Evolutionary conservation across 2,113 vertebrate genomes (phyloP).

Genomic region (Lanius ludovicianus): DNA sequence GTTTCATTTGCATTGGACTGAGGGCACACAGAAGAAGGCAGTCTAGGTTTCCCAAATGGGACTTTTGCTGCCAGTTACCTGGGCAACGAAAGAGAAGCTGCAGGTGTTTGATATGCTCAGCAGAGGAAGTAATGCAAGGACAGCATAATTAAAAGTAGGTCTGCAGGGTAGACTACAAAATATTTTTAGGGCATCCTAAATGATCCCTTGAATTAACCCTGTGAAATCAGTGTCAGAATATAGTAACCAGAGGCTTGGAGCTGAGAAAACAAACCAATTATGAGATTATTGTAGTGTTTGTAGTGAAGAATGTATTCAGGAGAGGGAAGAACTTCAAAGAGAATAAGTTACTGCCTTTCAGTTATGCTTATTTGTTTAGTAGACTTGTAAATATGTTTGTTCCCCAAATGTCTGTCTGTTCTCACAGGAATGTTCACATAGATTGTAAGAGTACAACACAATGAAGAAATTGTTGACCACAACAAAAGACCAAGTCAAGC

Average conservation of each 20-base stretch:
- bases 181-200: neutral
- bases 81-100: neutral
- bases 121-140: neutral
- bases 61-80: neutral
- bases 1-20: neutral
- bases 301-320: neutral
- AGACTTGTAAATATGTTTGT: neutral
- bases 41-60: neutral
- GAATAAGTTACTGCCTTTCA: neutral
- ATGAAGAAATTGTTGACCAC: neutral
- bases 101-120: neutral
- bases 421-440: neutral
- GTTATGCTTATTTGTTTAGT: neutral
- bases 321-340: slow-evolving; percentile 2
- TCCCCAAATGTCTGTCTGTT: neutral
- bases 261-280: neutral
- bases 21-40: neutral
- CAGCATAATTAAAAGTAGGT: neutral
- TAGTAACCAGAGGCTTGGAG: neutral
- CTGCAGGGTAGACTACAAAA: neutral
- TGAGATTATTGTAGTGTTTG: neutral
- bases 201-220: neutral
- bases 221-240: neutral
- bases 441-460: neutral
- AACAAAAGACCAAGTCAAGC: neutral